phyloP scores from a whole-genome alignment of 2,888 invertebrate genomes.

The Oscheius onirici region DNA sequence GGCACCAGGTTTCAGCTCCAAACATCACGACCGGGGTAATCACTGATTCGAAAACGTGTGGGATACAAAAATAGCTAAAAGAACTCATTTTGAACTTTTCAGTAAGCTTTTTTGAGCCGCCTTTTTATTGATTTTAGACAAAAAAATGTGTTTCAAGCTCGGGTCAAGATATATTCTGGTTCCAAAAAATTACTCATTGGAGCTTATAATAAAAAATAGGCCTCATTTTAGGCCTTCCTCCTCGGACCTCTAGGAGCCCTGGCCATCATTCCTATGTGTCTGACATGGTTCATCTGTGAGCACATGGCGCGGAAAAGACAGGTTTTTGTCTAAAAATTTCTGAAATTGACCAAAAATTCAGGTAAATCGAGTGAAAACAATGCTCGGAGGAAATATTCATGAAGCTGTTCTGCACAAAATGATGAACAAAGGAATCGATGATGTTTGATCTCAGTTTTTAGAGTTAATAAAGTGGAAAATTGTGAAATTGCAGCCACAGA shows the following conservation, averaged over 20 bases:
- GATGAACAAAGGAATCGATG: conserved; percentile 11
- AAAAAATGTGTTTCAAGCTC: too few relatives aligned
- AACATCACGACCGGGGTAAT: too few relatives aligned
- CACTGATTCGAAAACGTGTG: too few relatives aligned
- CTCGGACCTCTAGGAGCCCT: conserved; percentile 69
- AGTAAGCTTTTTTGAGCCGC: too few relatives aligned
- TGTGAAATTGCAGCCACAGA: too few relatives aligned
- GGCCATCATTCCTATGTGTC: conserved; percentile 63
- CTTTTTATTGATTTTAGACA: too few relatives aligned
- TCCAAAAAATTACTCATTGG: too few relatives aligned
- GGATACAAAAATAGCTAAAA: too few relatives aligned
- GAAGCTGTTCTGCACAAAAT: conserved; percentile 22
- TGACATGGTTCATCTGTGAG: conserved; percentile 64
- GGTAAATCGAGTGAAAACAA: conserved; percentile 23
- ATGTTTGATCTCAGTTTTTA: conserved; percentile 17
- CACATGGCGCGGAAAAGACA: conserved; percentile 66
- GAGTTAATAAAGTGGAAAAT: too few relatives aligned
- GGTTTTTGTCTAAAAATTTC: conserved; percentile 37
- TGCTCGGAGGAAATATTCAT: conserved; percentile 22
- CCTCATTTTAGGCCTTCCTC: conserved; percentile 53
- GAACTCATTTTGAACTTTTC: too few relatives aligned
- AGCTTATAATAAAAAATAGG: background rate
- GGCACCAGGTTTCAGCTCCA: too few relatives aligned
- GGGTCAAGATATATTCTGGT: too few relatives aligned
- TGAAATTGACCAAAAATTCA: background rate